Percentiles rank a stretch among this genome's conserved stretches.
These are phyloP conservation scores for Priocnemis perturbator DNA, from an alignment of 2,888 invertebrate genomes.

Conservation along the genomic window DNA sequence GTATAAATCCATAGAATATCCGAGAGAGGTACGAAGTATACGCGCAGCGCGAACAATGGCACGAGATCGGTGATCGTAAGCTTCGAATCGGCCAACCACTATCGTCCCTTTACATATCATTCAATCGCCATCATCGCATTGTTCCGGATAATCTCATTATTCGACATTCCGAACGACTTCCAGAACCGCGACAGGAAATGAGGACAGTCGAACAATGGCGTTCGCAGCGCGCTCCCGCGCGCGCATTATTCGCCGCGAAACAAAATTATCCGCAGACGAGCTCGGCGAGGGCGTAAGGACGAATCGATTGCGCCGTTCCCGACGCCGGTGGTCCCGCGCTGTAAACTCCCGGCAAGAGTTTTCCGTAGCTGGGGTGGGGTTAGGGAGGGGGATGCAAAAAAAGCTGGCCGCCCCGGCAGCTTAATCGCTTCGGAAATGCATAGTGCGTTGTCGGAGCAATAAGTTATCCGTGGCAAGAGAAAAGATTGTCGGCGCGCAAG, in stretches of 20 bases:
- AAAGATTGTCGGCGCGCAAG: conserved; percentile 50
- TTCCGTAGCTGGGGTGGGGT: conserved; percentile 32
- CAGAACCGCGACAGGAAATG: too few relatives aligned
- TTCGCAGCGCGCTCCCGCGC: neutral
- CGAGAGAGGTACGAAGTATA: too few relatives aligned
- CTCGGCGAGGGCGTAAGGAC: conserved; percentile 18
- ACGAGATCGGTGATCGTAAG: too few relatives aligned
- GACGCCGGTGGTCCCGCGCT: neutral
- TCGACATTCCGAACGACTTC: too few relatives aligned
- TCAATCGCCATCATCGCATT: too few relatives aligned
- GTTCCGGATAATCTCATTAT: too few relatives aligned
- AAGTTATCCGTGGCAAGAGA: conserved; percentile 59
- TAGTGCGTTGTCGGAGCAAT: conserved; percentile 61
- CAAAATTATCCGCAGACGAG: conserved; percentile 6
- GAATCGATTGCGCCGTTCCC: conserved; percentile 26
- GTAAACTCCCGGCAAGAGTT: conserved; percentile 41
- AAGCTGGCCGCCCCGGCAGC: conserved; percentile 37
- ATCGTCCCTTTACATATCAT: too few relatives aligned
- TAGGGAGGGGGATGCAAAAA: conserved; percentile 36
- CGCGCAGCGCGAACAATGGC: too few relatives aligned
- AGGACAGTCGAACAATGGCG: neutral
- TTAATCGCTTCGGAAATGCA: conserved; percentile 66
- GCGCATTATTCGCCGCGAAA: conserved; percentile 20
- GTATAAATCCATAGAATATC: too few relatives aligned
- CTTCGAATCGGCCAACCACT: too few relatives aligned